Conservation (phyloP, 2,113 vertebrate species). For the Eolophus roseicapilla region DNA sequence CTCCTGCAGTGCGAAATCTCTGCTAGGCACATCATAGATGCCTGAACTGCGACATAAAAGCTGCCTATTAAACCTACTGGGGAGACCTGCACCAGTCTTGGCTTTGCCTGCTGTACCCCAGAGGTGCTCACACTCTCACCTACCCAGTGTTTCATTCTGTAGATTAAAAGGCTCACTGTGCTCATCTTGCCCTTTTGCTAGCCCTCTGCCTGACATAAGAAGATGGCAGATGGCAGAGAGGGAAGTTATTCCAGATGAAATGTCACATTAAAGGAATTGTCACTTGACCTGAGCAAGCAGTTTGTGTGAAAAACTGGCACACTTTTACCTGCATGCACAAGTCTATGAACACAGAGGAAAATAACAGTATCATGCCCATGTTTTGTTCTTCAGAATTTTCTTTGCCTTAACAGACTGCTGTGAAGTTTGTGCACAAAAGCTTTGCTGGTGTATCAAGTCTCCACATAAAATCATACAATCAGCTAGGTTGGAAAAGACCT, state of each 20-base stretch:
- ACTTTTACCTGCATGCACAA: neutral
- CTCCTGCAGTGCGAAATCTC: neutral
- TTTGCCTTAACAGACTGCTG: neutral
- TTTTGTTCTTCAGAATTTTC: neutral
- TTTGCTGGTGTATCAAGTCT: neutral
- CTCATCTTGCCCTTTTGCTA: neutral
- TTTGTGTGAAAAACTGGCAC: neutral
- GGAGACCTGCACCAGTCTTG: neutral
- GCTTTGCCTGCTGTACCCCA: neutral
- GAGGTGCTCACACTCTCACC: neutral
- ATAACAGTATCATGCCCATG: fast-evolving
- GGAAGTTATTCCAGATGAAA: neutral
- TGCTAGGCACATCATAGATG: neutral
- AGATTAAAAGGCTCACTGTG: neutral
- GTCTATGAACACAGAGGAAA: neutral
- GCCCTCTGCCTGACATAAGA: neutral
- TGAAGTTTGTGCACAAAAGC: neutral
- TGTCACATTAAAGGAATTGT: neutral
- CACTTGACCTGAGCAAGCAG: neutral
- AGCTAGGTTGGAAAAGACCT: neutral
- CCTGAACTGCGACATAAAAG: neutral
- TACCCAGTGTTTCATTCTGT: neutral
- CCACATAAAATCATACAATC: neutral
- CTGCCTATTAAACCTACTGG: neutral
- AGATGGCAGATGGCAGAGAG: neutral